Conservation (phyloP, 1,140 invertebrate genomes). For the Schlechtendalia chinensis region DNA sequence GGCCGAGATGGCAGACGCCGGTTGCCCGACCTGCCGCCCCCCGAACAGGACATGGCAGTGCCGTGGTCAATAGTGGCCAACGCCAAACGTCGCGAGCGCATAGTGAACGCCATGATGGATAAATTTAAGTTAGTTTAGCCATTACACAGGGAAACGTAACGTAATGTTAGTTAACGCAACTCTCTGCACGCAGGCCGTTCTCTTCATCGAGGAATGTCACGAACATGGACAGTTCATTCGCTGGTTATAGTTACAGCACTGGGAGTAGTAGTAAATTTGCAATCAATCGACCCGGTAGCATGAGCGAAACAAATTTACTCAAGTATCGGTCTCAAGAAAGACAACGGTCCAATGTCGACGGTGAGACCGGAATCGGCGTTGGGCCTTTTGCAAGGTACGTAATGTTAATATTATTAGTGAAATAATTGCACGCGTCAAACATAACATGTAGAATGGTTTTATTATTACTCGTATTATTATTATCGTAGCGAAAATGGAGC, state of each 20-base stretch:
- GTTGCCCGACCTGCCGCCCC: conserved; percentile 57
- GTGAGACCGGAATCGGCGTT: conserved; percentile 59
- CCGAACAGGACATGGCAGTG: conserved; percentile 53
- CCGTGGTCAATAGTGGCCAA: conserved; percentile 62
- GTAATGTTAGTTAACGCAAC: too few relatives aligned
- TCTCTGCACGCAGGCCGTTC: conserved; percentile 5
- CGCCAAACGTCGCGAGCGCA: conserved; percentile 56
- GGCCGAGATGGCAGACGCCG: conserved; percentile 57
- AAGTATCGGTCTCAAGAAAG: conserved; percentile 57
- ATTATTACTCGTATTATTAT: too few relatives aligned
- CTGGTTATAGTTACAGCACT: background rate
- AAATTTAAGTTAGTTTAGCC: conserved; percentile 52
- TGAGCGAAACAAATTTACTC: conserved; percentile 59
- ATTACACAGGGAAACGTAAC: too few relatives aligned
- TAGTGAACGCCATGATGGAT: conserved; percentile 51
- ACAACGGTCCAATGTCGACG: conserved; percentile 50
- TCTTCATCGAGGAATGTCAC: conserved; percentile 25
- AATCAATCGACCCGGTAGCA: conserved; percentile 56
- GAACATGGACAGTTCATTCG: background rate
- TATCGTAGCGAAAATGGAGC: too few relatives aligned
- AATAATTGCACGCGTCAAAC: too few relatives aligned
- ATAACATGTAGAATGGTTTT: too few relatives aligned
- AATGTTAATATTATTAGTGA: background rate
- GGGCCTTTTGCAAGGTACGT: conserved; percentile 58
- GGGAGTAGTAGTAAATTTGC: background rate